A percentile compares a stretch with the other conserved stretches of the same genome.
Evolutionary conservation across 2,888 invertebrate genomes (phyloP).

Genomic region (Marronus borbonicus): DNA sequence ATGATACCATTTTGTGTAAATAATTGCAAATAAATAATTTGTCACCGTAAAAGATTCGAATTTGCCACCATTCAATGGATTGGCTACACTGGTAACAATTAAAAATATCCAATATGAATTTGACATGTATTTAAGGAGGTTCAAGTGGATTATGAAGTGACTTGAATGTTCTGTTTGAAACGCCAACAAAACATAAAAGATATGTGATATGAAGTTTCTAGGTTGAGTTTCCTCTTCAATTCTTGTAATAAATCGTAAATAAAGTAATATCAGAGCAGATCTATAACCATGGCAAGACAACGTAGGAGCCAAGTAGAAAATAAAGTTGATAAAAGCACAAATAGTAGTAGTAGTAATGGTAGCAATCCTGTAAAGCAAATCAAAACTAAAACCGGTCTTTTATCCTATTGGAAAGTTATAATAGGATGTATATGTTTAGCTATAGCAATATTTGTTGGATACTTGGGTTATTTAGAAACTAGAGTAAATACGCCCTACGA

Average conservation of each 20-base stretch:
- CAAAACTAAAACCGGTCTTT: constrained; percentile 58
- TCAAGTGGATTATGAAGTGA: no score
- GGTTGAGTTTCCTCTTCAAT: not conserved
- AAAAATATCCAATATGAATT: no score
- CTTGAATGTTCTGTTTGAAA: not conserved
- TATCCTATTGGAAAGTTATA: constrained; percentile 75
- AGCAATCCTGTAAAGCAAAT: constrained; percentile 64
- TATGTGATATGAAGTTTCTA: not conserved
- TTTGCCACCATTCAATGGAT: no score
- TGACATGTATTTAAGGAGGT: no score
- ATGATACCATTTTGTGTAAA: no score
- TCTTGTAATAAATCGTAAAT: constrained; percentile 19
- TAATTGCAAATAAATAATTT: no score
- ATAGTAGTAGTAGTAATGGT: constrained; percentile 70
- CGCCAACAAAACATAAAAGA: constrained; percentile 4
- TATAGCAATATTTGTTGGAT: constrained; percentile 83
- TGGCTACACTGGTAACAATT: no score
- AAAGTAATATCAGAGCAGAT: no score
- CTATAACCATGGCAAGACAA: constrained; percentile 55
- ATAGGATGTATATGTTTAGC: constrained; percentile 77
- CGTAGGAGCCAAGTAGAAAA: constrained; percentile 57
- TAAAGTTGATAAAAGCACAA: constrained; percentile 55
- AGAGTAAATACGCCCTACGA: constrained; percentile 90
- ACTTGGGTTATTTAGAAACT: constrained; percentile 88
- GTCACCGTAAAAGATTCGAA: no score